phyloP scores from a whole-genome alignment of 1,140 invertebrate species.

The Portunus trituberculatus region DNA sequence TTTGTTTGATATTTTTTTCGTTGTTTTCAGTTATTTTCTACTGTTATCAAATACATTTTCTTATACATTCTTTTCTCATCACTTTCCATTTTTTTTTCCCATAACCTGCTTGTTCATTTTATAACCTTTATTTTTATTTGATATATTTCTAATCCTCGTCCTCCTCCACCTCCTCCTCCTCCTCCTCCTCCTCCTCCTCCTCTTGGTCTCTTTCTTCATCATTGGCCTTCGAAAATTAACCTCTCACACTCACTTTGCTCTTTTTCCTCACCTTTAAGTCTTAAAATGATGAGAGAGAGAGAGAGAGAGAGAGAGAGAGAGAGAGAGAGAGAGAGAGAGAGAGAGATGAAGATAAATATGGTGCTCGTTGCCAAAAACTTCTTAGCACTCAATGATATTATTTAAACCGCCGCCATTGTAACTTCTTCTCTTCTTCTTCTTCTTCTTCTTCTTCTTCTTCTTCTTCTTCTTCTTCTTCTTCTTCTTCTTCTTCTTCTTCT shows the following conservation, averaged over 20 bases:
- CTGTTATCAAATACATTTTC: not conserved
- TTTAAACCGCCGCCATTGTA: not conserved
- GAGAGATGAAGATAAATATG: not conserved
- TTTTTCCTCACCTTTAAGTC: conserved; percentile 1
- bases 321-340: not conserved
- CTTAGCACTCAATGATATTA: conserved; percentile 18
- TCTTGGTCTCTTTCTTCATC: not conserved
- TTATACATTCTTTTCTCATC: not conserved
- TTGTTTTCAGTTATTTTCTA: not conserved
- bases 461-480: no score
- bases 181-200: conserved; percentile 30
- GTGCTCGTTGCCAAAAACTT: not conserved
- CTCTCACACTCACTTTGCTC: not conserved
- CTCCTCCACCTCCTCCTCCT: not conserved
- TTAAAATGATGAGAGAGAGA: not conserved
- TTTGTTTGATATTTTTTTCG: no score
- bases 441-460: no score
- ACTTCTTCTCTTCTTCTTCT: no score
- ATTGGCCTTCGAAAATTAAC: not conserved
- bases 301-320: not conserved
- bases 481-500: no score
- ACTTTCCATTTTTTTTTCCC: not conserved
- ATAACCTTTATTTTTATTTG: not conserved
- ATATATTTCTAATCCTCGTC: not conserved
- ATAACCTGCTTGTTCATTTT: not conserved